Evolutionary conservation across 2,113 vertebrate species (phyloP).

Genomic region (Myotis lucifugus): DNA sequence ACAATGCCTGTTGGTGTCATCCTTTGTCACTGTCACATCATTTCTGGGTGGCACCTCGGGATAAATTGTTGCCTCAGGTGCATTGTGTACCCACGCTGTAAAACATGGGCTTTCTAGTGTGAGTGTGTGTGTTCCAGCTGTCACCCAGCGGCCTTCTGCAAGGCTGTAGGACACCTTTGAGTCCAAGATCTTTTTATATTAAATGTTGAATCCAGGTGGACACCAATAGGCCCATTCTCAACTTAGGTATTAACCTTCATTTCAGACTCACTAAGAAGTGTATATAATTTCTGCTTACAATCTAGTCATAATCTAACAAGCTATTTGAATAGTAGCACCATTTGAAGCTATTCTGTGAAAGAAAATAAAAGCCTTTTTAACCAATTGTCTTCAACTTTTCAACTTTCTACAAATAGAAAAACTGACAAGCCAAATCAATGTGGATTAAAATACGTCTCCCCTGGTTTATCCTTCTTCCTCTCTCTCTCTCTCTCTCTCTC

Average conservation of each 20-base stretch:
- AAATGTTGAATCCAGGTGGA: conserved; percentile 33
- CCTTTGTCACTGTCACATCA: conserved; percentile 41
- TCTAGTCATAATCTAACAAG: conserved; percentile 66
- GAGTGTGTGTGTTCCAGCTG: conserved; percentile 72
- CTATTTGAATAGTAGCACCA: conserved; percentile 55
- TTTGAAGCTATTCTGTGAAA: conserved; percentile 50
- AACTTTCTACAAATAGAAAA: conserved; percentile 63
- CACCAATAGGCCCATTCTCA: conserved; percentile 49
- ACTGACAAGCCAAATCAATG: conserved; percentile 63
- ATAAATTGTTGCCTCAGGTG: conserved; percentile 70
- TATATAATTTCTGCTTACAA: conserved; percentile 67
- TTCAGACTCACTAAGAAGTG: conserved; percentile 49
- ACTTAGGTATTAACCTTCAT: conserved; percentile 46
- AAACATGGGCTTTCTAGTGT: conserved; percentile 66
- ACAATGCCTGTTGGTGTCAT: conserved; percentile 58
- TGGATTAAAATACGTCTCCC: conserved; percentile 77
- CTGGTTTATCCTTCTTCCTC: background rate
- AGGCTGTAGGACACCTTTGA: conserved; percentile 42
- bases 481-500: background rate
- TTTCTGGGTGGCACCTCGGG: conserved; percentile 54
- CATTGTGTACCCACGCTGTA: conserved; percentile 63
- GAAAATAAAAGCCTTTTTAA: background rate
- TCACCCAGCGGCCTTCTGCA: conserved; percentile 53
- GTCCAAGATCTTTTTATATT: conserved; percentile 49
- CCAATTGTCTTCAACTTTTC: conserved; percentile 61